Percentiles rank a stretch among this genome's conserved stretches.
These are phyloP conservation scores for Vulpes lagopus DNA, from an alignment of 2,113 vertebrate species.

Conservation along the genomic window DNA sequence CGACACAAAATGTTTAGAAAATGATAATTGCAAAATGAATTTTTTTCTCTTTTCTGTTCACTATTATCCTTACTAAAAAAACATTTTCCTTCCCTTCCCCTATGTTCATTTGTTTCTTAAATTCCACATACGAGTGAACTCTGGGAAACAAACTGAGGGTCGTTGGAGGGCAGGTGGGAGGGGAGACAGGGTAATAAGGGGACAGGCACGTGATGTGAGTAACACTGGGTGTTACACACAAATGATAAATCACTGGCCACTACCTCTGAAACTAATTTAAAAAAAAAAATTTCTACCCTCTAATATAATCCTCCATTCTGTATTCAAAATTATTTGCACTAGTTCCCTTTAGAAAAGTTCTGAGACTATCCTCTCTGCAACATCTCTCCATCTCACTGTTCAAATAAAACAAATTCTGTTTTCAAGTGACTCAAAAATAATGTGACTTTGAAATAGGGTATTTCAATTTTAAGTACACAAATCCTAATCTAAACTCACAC, in stretches of 20 bases:
- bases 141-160: neutral
- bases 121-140: neutral
- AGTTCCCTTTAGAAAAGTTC: constrained; percentile 38
- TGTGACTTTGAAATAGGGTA: constrained; percentile 8
- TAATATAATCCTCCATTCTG: constrained; percentile 24
- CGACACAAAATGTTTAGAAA: constrained; percentile 11
- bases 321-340: constrained; percentile 29
- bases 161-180: neutral
- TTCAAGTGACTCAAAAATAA: constrained; percentile 27
- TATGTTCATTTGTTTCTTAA: neutral
- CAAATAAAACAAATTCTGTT: constrained; percentile 34
- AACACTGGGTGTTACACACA: neutral
- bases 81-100: neutral
- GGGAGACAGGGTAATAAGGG: neutral
- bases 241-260: neutral
- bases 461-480: neutral
- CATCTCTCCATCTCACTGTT: neutral
- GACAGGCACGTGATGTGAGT: neutral
- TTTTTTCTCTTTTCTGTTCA: constrained; percentile 18
- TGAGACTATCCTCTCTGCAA: neutral
- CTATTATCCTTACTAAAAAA: constrained; percentile 45
- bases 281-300: neutral
- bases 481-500: constrained; percentile 12
- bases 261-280: neutral
- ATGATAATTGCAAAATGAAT: neutral